Evolutionary conservation across 2,797 vertebrate species (phyloP).

Genomic region (Choloepus didactylus): DNA sequence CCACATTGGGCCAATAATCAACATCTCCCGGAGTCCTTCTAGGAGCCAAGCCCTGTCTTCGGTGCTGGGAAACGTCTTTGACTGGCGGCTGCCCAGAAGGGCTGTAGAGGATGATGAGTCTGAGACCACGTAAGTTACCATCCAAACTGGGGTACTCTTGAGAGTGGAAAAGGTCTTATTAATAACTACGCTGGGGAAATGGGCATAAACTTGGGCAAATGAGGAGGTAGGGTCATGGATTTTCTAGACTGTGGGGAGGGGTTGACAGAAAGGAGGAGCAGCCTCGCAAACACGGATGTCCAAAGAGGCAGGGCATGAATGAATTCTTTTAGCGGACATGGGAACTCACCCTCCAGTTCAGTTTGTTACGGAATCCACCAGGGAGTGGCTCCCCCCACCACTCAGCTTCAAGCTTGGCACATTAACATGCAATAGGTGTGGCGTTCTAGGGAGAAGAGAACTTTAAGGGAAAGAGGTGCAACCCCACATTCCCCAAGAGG

Average conservation of each 20-base stretch:
- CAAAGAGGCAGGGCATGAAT: background rate
- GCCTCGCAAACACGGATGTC: background rate
- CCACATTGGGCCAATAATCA: background rate
- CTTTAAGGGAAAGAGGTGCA: background rate
- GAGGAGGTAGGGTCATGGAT: background rate
- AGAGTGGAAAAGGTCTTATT: background rate
- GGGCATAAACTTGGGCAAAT: background rate
- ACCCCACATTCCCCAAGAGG: background rate
- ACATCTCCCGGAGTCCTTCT: background rate
- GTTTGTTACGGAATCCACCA: background rate
- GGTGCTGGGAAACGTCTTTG: background rate
- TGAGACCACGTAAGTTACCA: background rate
- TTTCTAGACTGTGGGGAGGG: background rate
- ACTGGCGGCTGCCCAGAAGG: background rate
- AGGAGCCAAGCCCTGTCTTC: background rate
- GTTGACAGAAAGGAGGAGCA: background rate
- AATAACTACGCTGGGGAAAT: background rate
- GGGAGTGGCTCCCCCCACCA: background rate
- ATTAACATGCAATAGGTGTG: background rate
- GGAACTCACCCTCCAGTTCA: background rate
- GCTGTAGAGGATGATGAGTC: rapidly evolving
- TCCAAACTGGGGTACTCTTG: background rate
- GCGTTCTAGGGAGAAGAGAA: background rate
- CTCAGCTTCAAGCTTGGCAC: no score
- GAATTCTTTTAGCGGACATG: background rate